Evolutionary conservation across 2,113 vertebrate genomes (phyloP).

Genomic region (Nesogale talazaci): DNA sequence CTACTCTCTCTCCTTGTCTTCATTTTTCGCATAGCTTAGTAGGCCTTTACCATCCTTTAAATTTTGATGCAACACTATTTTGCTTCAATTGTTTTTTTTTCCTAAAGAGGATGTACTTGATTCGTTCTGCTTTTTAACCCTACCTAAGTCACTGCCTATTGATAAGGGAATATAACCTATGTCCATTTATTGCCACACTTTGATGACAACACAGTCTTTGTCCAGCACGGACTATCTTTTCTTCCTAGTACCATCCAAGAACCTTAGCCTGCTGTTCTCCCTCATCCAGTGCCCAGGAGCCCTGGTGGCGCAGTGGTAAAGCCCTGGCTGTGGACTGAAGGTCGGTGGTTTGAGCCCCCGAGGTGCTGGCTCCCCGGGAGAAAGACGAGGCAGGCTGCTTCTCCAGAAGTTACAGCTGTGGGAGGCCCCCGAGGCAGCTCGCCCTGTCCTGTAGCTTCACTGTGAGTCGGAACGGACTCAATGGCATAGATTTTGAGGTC

Average conservation of each 20-base stretch:
- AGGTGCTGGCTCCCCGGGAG: background rate
- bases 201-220: background rate
- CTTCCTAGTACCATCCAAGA: background rate
- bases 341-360: background rate
- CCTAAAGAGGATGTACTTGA: background rate
- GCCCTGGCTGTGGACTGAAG: background rate
- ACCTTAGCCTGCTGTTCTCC: background rate
- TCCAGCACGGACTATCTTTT: background rate
- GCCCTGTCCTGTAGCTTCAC: background rate
- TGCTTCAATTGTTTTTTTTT: background rate
- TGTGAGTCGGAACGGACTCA: background rate
- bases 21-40: background rate
- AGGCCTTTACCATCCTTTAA: background rate
- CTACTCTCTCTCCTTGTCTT: background rate
- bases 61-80: background rate
- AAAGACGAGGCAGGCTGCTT: background rate
- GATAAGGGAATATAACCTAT: background rate
- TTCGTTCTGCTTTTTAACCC: constrained; percentile 40
- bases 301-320: background rate
- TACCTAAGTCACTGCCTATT: background rate
- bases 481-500: background rate
- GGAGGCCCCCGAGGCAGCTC: background rate
- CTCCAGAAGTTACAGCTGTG: background rate
- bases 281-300: background rate
- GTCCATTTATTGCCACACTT: background rate